These are phyloP conservation scores for Rhinichthys klamathensis DNA, from an alignment of 2,113 vertebrate genomes.

Conservation along the genomic window DNA sequence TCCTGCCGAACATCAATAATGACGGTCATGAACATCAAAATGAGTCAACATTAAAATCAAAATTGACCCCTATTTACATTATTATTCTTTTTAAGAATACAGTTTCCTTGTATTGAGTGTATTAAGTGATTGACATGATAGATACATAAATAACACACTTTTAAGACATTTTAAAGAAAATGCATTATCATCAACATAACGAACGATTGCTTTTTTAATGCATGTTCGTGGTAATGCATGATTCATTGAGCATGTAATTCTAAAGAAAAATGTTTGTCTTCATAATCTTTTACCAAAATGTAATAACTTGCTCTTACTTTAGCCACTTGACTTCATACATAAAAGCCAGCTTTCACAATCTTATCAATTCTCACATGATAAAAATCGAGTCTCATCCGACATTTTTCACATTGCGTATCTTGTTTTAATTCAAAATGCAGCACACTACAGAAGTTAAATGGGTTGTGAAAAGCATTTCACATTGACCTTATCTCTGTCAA, in stretches of 20 bases:
- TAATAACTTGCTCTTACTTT: neutral
- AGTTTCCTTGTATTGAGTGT: neutral
- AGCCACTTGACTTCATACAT: neutral
- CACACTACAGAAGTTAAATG: neutral
- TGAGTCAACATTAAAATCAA: neutral
- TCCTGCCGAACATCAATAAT: conserved; percentile 28
- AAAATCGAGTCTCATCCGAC: neutral
- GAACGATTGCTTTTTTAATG: neutral
- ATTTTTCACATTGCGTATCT: neutral
- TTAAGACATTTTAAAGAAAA: no score
- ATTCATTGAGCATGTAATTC: neutral
- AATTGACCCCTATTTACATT: neutral
- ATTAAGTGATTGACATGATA: neutral
- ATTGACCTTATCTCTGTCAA: conserved; percentile 12
- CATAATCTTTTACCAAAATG: neutral
- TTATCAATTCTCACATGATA: neutral
- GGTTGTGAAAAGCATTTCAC: neutral
- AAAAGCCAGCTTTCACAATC: neutral
- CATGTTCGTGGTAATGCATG: neutral
- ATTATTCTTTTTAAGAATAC: neutral
- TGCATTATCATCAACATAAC: neutral
- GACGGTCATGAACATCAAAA: conserved; percentile 16
- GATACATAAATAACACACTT: neutral
- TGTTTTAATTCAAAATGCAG: neutral
- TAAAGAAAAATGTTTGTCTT: neutral